A percentile compares a stretch with the other conserved stretches of the same genome.
Evolutionary conservation across 2,113 vertebrate species (phyloP).

Genomic region (Microcebus griseorufus): DNA sequence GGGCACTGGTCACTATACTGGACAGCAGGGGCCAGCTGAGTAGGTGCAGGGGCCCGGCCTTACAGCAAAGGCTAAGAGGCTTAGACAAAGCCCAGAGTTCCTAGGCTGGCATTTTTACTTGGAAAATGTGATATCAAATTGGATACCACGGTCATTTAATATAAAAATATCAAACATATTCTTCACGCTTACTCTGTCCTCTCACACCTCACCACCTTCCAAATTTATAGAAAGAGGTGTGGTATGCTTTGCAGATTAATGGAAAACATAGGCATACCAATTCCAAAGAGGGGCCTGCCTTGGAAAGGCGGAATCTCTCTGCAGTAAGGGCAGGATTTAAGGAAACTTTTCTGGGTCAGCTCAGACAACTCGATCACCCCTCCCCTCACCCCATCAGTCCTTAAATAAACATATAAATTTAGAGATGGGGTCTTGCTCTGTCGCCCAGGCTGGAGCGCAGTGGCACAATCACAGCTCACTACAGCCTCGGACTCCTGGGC

Average conservation of each 20-base stretch:
- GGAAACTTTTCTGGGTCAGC: neutral
- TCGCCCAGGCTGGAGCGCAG: too few relatives aligned
- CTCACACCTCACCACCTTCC: neutral
- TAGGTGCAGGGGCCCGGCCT: fast-evolving
- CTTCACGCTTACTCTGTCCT: neutral
- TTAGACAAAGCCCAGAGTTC: neutral
- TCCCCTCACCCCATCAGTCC: too few relatives aligned
- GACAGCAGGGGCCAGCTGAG: neutral
- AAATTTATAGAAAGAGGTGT: neutral
- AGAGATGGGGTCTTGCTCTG: too few relatives aligned
- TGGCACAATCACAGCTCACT: too few relatives aligned
- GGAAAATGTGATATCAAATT: neutral
- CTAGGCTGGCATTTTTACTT: neutral
- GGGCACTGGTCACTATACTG: neutral
- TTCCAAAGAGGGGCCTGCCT: neutral
- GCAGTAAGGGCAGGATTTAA: too few relatives aligned
- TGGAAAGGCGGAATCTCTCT: neutral
- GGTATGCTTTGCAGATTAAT: neutral
- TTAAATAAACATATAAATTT: neutral
- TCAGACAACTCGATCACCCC: neutral
- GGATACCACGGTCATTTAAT: too few relatives aligned
- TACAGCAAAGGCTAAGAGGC: too few relatives aligned
- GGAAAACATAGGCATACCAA: neutral
- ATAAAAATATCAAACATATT: neutral
- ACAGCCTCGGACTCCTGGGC: too few relatives aligned